Evolutionary conservation across 2,113 vertebrate genomes (phyloP).

Genomic region (Platysteira castanea): DNA sequence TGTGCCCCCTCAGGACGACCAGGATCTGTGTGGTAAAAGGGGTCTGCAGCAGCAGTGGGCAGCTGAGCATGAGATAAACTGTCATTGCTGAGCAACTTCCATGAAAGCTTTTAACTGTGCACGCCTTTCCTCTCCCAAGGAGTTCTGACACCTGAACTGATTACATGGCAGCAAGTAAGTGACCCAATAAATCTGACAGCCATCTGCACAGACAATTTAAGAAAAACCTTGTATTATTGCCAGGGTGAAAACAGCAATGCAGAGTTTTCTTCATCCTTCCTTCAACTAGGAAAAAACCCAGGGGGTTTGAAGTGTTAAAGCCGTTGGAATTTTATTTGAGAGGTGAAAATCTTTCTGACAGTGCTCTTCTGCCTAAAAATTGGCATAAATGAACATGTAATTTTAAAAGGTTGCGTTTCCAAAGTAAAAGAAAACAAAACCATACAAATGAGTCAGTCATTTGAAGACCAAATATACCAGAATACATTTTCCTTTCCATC

Average conservation of each 20-base stretch:
- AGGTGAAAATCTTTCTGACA: neutral
- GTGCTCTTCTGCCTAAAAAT: neutral
- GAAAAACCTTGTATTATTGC: neutral
- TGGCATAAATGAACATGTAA: neutral
- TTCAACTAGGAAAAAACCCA: neutral
- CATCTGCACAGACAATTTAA: neutral
- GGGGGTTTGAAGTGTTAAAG: neutral
- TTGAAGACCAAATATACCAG: neutral
- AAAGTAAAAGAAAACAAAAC: neutral
- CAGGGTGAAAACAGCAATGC: neutral
- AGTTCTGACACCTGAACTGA: neutral
- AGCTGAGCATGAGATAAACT: neutral
- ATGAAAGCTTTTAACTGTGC: neutral
- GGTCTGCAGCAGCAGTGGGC: rapidly evolving
- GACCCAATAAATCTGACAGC: neutral
- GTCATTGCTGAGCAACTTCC: neutral
- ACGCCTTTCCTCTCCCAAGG: neutral
- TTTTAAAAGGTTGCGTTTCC: neutral
- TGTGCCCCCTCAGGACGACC: neutral
- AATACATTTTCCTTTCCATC: neutral
- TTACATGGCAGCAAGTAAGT: neutral
- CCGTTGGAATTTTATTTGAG: neutral
- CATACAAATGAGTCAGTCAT: neutral
- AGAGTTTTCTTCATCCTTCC: neutral
- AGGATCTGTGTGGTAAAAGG: neutral